These are phyloP conservation scores for Orthosia cruda DNA, from an alignment of 2,888 invertebrate genomes.

Conservation along the genomic window DNA sequence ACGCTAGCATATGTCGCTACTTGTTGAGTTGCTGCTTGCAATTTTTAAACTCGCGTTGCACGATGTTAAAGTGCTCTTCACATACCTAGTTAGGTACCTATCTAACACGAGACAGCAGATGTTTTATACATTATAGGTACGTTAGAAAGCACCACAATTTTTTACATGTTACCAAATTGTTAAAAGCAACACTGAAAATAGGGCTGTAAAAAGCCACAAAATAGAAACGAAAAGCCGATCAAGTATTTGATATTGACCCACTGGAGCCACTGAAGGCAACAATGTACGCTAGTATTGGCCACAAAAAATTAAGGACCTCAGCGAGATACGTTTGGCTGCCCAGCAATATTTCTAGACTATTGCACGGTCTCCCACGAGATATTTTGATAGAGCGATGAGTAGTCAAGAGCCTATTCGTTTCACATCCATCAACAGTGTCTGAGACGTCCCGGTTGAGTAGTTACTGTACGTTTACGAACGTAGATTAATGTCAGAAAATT, in stretches of 20 bases:
- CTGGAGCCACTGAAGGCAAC: neutral
- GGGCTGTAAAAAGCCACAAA: slow-evolving; percentile 1
- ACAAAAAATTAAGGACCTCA: slow-evolving; percentile 51
- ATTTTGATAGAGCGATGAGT: slow-evolving; percentile 75
- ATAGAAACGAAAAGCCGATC: slow-evolving; percentile 13
- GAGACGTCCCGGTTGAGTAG: slow-evolving; percentile 64
- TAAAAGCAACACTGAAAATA: neutral
- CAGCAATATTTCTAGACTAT: slow-evolving; percentile 63
- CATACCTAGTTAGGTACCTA: slow-evolving; percentile 22
- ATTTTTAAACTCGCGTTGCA: slow-evolving; percentile 44
- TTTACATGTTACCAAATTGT: neutral
- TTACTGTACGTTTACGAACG: slow-evolving; percentile 65
- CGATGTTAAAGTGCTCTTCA: slow-evolving; percentile 17
- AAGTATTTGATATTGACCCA: slow-evolving; percentile 17
- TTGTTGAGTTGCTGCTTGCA: slow-evolving; percentile 52
- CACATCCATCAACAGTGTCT: slow-evolving; percentile 76
- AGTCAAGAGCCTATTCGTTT: slow-evolving; percentile 75
- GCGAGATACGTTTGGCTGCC: slow-evolving; percentile 50
- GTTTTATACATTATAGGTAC: neutral
- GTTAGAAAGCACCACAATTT: neutral
- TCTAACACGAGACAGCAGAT: slow-evolving; percentile 8
- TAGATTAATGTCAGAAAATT: slow-evolving; percentile 60
- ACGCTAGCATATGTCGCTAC: slow-evolving; percentile 43
- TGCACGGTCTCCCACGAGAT: slow-evolving; percentile 70
- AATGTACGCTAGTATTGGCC: slow-evolving; percentile 10